Base-by-base conservation (phyloP, 2,888 invertebrate species). In the Tenthredo scrophulariae region DNA sequence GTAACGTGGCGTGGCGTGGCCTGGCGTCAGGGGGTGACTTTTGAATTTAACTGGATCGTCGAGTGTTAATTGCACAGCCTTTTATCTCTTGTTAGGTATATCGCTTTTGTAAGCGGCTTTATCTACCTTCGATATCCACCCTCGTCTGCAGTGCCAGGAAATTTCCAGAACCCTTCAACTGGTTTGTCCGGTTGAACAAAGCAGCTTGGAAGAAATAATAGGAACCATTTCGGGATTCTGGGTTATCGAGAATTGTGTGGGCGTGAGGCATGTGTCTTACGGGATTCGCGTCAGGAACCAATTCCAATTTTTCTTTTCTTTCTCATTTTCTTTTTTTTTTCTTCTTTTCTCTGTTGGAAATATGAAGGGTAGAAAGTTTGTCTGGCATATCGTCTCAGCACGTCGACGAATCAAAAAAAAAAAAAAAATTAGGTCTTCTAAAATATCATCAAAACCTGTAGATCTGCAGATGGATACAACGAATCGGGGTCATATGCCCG, bases 241-340 rank as follows among this genome's bases (percentile, higher is more conserved):
- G 74, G 74, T 74, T 74, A 74, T 74, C 74, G 74, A 74, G 74
- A 74, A 74, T 74, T 74, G 74, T 43, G 74, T 74, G 74, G 74
- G 74, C 74, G 74, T 74, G 43, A 74, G 74, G 74, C 74, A 74
- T 74, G 74, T 74, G 74, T 74, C 74, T 74, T 74, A 26, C 74
- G 74, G 74, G 74, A 74, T 74, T 74, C 74, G 74, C 74, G 74
- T 74, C 74, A 74, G 67, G 33, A 74, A 74, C 74, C 74, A 74
- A 74, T 74, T 74, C 74, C 40, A 74, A 22, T 74, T 74, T 43
- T 74, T 40, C 37, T 37, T 37, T 37, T 37, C 37, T 37, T 37
- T 37, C 37, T 43, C 40, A 37, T 29, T 29, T 70, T 37, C 0
- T 6, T 3, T 18, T 18, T 37, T 70, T 1, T 0, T n/a, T 18